phyloP scores from a whole-genome alignment of 2,888 invertebrate genomes.

The Conops quadrifasciatus region DNA sequence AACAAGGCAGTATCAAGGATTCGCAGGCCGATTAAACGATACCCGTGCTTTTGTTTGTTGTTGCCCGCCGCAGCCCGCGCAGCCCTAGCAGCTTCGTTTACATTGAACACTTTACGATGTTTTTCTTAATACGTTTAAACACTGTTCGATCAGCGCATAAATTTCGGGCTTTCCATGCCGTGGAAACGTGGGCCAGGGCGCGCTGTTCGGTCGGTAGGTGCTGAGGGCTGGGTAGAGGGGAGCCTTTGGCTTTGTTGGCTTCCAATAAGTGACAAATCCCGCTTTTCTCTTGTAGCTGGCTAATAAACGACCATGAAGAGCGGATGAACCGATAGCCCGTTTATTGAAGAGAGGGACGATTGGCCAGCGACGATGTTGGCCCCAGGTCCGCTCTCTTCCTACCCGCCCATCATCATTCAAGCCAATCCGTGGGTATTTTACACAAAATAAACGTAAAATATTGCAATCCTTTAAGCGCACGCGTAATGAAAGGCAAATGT shows the following conservation, averaged over 20 bases:
- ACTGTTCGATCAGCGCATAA: constrained; percentile 47
- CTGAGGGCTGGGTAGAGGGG: not conserved
- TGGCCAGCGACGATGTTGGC: too few species aligned
- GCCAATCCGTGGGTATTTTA: constrained; percentile 18
- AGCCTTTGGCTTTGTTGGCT: constrained; percentile 13
- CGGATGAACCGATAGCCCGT: constrained; percentile 24
- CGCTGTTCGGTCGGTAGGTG: too few species aligned
- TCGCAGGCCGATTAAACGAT: constrained; percentile 42
- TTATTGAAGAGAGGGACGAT: too few species aligned
- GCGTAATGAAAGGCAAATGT: constrained; percentile 60
- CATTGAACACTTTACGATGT: constrained; percentile 12
- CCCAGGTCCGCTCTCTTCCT: too few species aligned
- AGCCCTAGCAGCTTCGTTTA: not conserved
- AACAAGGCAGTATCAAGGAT: constrained; percentile 19
- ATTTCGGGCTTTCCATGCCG: constrained; percentile 48
- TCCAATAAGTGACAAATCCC: constrained; percentile 29
- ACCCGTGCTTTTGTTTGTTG: constrained; percentile 37
- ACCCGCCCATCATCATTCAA: constrained; percentile 33
- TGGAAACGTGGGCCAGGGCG: not conserved
- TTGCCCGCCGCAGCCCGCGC: not conserved
- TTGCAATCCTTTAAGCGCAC: constrained; percentile 59
- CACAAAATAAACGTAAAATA: constrained; percentile 38
- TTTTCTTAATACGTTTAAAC: constrained; percentile 19
- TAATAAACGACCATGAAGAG: constrained; percentile 54
- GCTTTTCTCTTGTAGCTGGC: constrained; percentile 32